These are phyloP conservation scores for Elephas maximus DNA, from an alignment of 2,113 vertebrate species.

Conservation along the genomic window DNA sequence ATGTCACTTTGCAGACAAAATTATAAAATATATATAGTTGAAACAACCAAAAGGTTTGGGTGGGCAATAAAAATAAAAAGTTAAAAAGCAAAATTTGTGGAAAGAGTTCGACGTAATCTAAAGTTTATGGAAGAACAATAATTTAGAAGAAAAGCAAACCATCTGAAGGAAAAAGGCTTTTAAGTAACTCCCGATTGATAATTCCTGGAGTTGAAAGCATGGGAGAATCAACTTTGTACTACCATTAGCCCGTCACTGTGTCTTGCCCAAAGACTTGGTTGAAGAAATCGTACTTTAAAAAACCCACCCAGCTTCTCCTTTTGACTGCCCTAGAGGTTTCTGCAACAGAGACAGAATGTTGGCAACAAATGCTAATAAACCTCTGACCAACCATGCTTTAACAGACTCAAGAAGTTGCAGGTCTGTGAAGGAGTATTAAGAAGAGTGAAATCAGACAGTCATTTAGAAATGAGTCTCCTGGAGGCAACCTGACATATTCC, in stretches of 20 bases:
- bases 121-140: slow-evolving; percentile 35
- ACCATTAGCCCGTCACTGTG: not conserved
- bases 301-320: slow-evolving; percentile 59
- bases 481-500: slow-evolving; percentile 74
- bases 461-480: slow-evolving; percentile 70
- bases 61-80: slow-evolving; percentile 35
- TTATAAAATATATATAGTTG: not conserved
- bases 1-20: not conserved
- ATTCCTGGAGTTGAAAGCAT: slow-evolving; percentile 55
- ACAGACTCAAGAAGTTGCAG: slow-evolving; percentile 49
- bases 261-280: slow-evolving; percentile 53
- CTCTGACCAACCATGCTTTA: not conserved
- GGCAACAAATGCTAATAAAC: slow-evolving; percentile 58
- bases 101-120: not conserved
- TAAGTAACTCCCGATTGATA: slow-evolving; percentile 51
- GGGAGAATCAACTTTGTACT: slow-evolving; percentile 60
- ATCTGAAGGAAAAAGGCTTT: slow-evolving; percentile 30
- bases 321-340: slow-evolving; percentile 34
- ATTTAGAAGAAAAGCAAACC: not conserved
- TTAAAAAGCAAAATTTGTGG: not conserved
- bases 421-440: slow-evolving; percentile 29
- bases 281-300: slow-evolving; percentile 70
- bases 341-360: slow-evolving; percentile 70
- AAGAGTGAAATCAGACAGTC: slow-evolving; percentile 69
- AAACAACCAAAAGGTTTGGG: not conserved